A percentile compares a stretch with the other conserved stretches of the same genome.
Conservation (phyloP, 2,888 invertebrate genomes). For the Trachelus iudaicus region DNA sequence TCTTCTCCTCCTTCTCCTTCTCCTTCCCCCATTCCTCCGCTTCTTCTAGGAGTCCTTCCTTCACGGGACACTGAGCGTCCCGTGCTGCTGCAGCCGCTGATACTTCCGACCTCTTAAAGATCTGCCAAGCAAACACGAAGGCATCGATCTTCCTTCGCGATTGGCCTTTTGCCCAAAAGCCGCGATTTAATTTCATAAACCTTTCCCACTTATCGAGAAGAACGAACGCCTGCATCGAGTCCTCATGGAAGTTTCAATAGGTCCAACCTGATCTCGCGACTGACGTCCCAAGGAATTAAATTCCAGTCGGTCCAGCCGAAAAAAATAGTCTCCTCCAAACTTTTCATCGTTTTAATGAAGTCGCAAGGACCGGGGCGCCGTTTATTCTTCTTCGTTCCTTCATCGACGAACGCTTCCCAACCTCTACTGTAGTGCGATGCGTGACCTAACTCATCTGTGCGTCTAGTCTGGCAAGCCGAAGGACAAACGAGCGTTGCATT, state of each 20-base stretch:
- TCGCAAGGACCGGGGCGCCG: not conserved
- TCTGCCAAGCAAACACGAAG: not conserved
- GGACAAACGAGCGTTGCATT: not conserved
- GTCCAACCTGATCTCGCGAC: not conserved
- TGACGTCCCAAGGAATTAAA: not conserved
- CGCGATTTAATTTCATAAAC: not conserved
- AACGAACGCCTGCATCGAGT: not conserved
- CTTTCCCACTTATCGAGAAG: not conserved
- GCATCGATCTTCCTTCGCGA: conserved; percentile 7
- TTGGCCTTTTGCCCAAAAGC: not conserved
- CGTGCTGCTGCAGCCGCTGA: not conserved
- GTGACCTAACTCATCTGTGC: not conserved
- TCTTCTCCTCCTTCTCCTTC: too few species aligned
- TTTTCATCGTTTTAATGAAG: not conserved
- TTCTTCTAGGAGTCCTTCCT: not conserved
- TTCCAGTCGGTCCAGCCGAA: not conserved
- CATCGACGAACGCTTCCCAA: not conserved
- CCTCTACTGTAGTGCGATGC: not conserved
- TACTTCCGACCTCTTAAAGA: too few species aligned
- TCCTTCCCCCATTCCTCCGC: not conserved
- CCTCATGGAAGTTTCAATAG: not conserved
- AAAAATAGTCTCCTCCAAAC: not conserved
- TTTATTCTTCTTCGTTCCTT: not conserved
- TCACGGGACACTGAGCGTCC: not conserved
- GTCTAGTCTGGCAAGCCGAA: not conserved